Evolutionary conservation across 2,113 vertebrate species (phyloP).

Genomic region (Leptodactylus fuscus): DNA sequence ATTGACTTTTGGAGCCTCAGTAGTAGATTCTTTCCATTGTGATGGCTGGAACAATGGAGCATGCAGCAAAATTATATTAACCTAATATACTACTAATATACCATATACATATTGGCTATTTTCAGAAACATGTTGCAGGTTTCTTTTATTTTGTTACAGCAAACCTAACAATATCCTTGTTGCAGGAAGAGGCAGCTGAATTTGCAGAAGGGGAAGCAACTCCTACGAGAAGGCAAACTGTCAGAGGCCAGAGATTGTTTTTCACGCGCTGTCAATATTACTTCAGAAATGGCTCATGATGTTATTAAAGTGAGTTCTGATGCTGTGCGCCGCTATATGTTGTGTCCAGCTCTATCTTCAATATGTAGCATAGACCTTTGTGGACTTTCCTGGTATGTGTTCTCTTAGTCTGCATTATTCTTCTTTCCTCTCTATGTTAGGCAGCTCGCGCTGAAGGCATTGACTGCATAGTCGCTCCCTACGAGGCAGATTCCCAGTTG

Average conservation of each 20-base stretch:
- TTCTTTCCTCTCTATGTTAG: no score
- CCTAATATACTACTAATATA: no score
- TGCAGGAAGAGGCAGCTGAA: slow-evolving; percentile 86
- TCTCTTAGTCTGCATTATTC: no score
- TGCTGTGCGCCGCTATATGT: not conserved
- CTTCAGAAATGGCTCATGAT: slow-evolving; percentile 88
- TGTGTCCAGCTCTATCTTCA: not conserved
- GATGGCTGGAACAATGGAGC: not conserved
- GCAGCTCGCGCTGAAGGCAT: slow-evolving; percentile 83
- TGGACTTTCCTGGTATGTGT: no score
- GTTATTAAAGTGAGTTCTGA: slow-evolving; percentile 85
- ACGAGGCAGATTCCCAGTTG: slow-evolving; percentile 97
- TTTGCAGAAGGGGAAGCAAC: slow-evolving; percentile 88
- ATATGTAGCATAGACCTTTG: no score
- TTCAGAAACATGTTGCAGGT: no score
- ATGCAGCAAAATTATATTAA: no score
- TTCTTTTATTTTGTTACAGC: no score
- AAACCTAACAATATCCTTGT: not conserved
- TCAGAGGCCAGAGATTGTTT: slow-evolving; percentile 93
- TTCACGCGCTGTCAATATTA: slow-evolving; percentile 87
- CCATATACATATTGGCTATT: no score
- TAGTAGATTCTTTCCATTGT: not conserved
- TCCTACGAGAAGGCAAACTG: slow-evolving; percentile 89
- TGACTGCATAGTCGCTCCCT: slow-evolving; percentile 94
- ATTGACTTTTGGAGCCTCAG: no score